A percentile compares a stretch with the other conserved stretches of the same genome.
Evolutionary conservation across 2,797 vertebrate genomes (phyloP).

Genomic region (Netta rufina): DNA sequence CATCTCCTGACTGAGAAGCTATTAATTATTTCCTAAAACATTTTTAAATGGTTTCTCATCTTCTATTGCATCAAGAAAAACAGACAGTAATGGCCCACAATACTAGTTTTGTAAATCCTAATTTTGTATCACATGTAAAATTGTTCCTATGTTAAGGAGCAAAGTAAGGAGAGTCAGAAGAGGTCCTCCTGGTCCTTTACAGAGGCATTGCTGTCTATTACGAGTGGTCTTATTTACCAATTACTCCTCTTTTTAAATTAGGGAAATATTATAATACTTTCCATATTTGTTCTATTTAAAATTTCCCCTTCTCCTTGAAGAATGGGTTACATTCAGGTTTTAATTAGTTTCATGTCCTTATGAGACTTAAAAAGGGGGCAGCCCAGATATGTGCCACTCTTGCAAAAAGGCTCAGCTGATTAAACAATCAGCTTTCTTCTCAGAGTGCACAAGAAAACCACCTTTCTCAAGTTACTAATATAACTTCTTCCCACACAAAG

Average conservation of each 20-base stretch:
- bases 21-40: not conserved
- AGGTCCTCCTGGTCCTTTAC: not conserved
- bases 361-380: constrained; percentile 26
- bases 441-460: not conserved
- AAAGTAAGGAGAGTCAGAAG: not conserved
- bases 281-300: not conserved
- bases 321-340: not conserved
- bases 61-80: not conserved
- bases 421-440: not conserved
- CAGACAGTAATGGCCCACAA: not conserved
- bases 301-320: not conserved
- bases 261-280: not conserved
- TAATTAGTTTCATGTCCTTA: constrained; percentile 21
- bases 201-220: not conserved
- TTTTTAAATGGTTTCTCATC: not conserved
- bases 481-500: not conserved
- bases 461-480: not conserved
- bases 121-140: not conserved
- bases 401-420: not conserved
- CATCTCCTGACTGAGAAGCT: not conserved
- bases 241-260: not conserved
- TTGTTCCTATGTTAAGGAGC: not conserved
- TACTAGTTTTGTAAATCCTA: not conserved
- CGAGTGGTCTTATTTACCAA: constrained; percentile 18
- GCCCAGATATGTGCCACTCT: not conserved